A percentile compares a stretch with the other conserved stretches of the same genome.
Evolutionary conservation across 1,140 invertebrate genomes (phyloP).

Genomic region (Parapsyche elsis): DNA sequence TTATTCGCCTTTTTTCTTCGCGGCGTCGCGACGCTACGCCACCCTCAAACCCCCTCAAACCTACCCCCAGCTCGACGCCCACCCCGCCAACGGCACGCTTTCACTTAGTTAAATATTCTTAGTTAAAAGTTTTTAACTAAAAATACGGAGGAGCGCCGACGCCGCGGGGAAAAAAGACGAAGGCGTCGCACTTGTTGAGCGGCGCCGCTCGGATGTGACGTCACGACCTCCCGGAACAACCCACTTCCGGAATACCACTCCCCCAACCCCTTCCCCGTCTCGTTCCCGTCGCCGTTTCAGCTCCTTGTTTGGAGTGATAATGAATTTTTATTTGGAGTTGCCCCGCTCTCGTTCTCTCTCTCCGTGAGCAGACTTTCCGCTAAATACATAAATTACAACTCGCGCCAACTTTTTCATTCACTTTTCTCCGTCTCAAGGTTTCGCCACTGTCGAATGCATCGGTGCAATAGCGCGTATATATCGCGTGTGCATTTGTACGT

Average conservation of each 20-base stretch:
- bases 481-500: too few relatives aligned
- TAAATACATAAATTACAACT: constrained; percentile 40
- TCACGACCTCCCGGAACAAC: not conserved
- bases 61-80: not conserved
- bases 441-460: not conserved
- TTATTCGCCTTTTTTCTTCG: constrained; percentile 54
- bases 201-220: constrained; percentile 23
- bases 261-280: constrained; percentile 7
- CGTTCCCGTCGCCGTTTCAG: not conserved
- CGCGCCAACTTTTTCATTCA: constrained; percentile 20
- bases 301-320: constrained; percentile 53
- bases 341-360: not conserved
- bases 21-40: constrained; percentile 3
- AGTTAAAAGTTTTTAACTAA: constrained; percentile 57
- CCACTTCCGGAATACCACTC: constrained; percentile 15
- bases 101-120: constrained; percentile 57
- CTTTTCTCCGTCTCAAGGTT: constrained; percentile 2
- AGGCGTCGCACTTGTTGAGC: constrained; percentile 52
- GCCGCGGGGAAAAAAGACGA: constrained; percentile 43
- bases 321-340: constrained; percentile 55
- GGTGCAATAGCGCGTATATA: not conserved
- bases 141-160: constrained; percentile 48
- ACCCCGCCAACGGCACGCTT: constrained; percentile 19
- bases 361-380: constrained; percentile 9
- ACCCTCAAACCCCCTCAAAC: not conserved